Evolutionary conservation across 2,113 vertebrate species (phyloP).

Genomic region (Uropsilus gracilis): DNA sequence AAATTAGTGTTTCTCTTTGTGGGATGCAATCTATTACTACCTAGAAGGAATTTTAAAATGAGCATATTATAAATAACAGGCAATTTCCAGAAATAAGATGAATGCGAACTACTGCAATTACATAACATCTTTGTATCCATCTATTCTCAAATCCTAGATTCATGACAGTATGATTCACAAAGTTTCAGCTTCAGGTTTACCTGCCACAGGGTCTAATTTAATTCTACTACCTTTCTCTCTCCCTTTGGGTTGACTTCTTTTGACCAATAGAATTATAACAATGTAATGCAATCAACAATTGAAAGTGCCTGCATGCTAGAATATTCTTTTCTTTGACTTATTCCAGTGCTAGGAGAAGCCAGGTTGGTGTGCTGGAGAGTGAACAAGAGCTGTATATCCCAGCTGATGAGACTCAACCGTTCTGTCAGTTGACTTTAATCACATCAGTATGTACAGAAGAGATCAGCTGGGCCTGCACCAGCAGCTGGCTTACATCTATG

Average conservation of each 20-base stretch:
- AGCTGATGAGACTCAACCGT: no score
- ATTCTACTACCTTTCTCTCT: not conserved
- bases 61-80: not conserved
- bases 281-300: not conserved
- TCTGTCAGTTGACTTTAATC: not conserved
- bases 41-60: not conserved
- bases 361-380: not conserved
- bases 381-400: not conserved
- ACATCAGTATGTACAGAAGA: fast-evolving
- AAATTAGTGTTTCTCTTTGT: not conserved
- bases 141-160: not conserved
- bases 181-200: not conserved
- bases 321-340: not conserved
- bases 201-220: not conserved
- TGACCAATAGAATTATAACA: not conserved
- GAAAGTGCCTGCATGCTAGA: not conserved
- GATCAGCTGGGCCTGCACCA: not conserved
- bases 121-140: not conserved
- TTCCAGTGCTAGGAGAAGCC: not conserved
- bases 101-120: not conserved
- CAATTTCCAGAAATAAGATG: not conserved
- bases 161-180: not conserved
- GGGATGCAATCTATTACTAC: not conserved
- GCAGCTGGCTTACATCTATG: not conserved
- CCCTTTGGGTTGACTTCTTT: not conserved